Percentiles rank a stretch among this genome's conserved stretches.
Conservation (phyloP, 2,797 vertebrate genomes). For the Cyprinodon diabolis region DNA sequence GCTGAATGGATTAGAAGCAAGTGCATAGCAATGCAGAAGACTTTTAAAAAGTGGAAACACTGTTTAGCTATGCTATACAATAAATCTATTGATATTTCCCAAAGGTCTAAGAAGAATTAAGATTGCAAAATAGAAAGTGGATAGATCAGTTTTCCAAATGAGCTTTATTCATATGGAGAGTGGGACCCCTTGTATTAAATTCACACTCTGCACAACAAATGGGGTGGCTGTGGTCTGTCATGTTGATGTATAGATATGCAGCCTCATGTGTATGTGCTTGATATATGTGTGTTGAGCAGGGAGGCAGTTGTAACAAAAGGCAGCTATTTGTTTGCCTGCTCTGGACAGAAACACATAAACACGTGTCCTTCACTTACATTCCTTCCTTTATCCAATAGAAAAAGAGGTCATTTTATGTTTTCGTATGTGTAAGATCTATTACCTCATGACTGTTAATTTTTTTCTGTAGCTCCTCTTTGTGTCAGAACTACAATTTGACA, state of each 20-base stretch:
- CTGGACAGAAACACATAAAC: slow-evolving; percentile 51
- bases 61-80: slow-evolving; percentile 13
- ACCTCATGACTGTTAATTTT: not conserved
- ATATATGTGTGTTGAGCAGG: slow-evolving; percentile 61
- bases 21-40: slow-evolving; percentile 10
- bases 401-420: not conserved
- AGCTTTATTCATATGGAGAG: slow-evolving; percentile 80
- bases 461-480: not conserved
- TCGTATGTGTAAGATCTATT: not conserved
- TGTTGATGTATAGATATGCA: slow-evolving; percentile 77
- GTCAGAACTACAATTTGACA: not conserved
- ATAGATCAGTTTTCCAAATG: slow-evolving; percentile 76
- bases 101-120: slow-evolving; percentile 37
- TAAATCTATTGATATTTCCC: slow-evolving; percentile 30
- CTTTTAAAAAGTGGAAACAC: slow-evolving; percentile 8
- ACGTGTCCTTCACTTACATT: slow-evolving; percentile 24
- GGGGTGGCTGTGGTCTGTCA: slow-evolving; percentile 77
- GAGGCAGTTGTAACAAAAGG: slow-evolving; percentile 79
- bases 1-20: not conserved
- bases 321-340: slow-evolving; percentile 79
- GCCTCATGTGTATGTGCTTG: slow-evolving; percentile 54
- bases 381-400: slow-evolving; percentile 2
- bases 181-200: slow-evolving; percentile 75
- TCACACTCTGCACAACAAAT: slow-evolving; percentile 79
- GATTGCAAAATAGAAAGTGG: slow-evolving; percentile 60